Evolutionary conservation across 2,888 invertebrate genomes (phyloP).

Genomic region (Resseliella maxima): DNA sequence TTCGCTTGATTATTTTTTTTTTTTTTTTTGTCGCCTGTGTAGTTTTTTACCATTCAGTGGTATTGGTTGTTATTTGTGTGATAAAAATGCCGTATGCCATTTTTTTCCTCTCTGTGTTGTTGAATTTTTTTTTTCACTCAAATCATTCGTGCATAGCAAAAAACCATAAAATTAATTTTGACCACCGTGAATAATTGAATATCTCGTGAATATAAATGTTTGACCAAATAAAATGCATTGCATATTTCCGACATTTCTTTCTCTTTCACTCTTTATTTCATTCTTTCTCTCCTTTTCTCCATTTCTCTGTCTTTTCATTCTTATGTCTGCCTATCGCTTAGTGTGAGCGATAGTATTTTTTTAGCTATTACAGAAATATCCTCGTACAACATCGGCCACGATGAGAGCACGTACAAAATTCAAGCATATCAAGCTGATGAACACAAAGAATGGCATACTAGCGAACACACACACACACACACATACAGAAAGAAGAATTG

Average conservation of each 20-base stretch:
- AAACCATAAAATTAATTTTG: constrained; percentile 41
- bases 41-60: no score
- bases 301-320: no score
- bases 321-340: no score
- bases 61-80: neutral
- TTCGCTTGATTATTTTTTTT: neutral
- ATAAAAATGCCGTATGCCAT: neutral
- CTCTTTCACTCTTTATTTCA: neutral
- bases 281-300: no score
- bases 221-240: constrained; percentile 10
- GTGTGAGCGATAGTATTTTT: no score
- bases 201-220: constrained; percentile 35
- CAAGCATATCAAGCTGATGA: neutral
- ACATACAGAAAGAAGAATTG: neutral
- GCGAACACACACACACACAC: neutral
- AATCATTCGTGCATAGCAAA: constrained; percentile 32
- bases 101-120: neutral
- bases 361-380: no score
- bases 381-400: no score
- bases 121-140: neutral
- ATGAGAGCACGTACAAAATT: neutral
- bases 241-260: neutral
- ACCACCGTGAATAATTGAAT: constrained; percentile 51
- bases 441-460: neutral
- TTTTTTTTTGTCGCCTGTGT: neutral